A percentile compares a stretch with the other conserved stretches of the same genome.
These are phyloP conservation scores for Tor tambroides DNA, from an alignment of 2,113 vertebrate genomes.

Conservation along the genomic window DNA sequence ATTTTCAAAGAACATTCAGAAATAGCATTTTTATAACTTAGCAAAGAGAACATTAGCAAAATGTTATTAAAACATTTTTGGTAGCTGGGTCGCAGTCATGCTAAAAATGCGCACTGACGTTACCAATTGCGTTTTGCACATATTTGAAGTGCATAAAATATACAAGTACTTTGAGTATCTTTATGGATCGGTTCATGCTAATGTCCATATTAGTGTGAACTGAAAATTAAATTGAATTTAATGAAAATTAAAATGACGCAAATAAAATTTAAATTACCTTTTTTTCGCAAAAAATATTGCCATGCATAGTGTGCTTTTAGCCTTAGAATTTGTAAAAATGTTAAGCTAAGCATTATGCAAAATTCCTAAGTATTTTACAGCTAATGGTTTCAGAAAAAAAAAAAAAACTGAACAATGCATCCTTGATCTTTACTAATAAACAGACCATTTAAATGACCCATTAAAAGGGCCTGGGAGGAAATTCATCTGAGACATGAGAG, in stretches of 20 bases:
- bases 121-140: neutral
- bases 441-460: slow-evolving; percentile 12
- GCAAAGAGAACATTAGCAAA: too few relatives aligned
- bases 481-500: slow-evolving; percentile 21
- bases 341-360: too few relatives aligned
- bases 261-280: too few relatives aligned
- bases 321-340: neutral
- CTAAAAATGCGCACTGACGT: too few relatives aligned
- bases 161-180: neutral
- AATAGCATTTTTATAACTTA: too few relatives aligned
- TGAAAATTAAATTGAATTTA: too few relatives aligned
- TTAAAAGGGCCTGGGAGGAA: slow-evolving; percentile 15
- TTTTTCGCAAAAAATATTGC: neutral
- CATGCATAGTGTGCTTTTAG: neutral
- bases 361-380: neutral
- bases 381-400: neutral
- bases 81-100: too few relatives aligned
- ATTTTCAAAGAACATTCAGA: too few relatives aligned
- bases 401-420: slow-evolving; percentile 10
- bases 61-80: too few relatives aligned
- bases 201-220: too few relatives aligned
- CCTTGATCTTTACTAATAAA: slow-evolving; percentile 15
- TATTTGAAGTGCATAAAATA: neutral
- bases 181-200: too few relatives aligned
- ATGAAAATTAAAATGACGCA: too few relatives aligned